phyloP scores from a whole-genome alignment of 2,113 vertebrate genomes.

The Etheostoma spectabile region DNA sequence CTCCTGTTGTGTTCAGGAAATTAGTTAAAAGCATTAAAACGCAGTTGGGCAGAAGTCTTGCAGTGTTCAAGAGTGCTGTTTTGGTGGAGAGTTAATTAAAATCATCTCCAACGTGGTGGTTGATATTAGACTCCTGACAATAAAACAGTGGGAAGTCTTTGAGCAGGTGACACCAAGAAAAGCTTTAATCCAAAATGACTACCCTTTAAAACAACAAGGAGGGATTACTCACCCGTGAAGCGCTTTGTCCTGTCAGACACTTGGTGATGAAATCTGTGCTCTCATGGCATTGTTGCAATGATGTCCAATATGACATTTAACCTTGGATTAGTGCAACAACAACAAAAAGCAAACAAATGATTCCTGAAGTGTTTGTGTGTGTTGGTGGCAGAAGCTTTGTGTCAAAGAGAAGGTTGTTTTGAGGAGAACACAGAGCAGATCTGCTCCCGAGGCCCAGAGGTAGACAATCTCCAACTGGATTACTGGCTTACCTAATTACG shows the following conservation, averaged over 20 bases:
- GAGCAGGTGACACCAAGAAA: constrained; percentile 29
- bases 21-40: constrained; percentile 46
- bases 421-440: background rate
- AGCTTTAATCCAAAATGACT: constrained; percentile 65
- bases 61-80: constrained; percentile 72
- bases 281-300: constrained; percentile 33
- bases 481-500: constrained; percentile 25
- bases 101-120: constrained; percentile 24
- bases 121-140: constrained; percentile 17
- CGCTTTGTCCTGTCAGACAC: constrained; percentile 20
- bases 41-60: constrained; percentile 47
- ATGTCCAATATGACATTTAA: constrained; percentile 49
- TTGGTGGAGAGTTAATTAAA: constrained; percentile 74
- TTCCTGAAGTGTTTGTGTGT: constrained; percentile 56
- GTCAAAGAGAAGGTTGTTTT: constrained; percentile 18
- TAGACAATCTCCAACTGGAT: constrained; percentile 13
- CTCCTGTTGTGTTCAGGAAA: constrained; percentile 55
- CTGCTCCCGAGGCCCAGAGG: background rate
- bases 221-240: constrained; percentile 64
- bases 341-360: constrained; percentile 16
- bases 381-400: constrained; percentile 29
- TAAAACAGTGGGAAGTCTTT: constrained; percentile 67
- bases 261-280: constrained; percentile 15
- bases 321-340: constrained; percentile 36
- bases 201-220: constrained; percentile 77